phyloP scores from a whole-genome alignment of 2,797 vertebrate species.

The Garrulus glandarius region DNA sequence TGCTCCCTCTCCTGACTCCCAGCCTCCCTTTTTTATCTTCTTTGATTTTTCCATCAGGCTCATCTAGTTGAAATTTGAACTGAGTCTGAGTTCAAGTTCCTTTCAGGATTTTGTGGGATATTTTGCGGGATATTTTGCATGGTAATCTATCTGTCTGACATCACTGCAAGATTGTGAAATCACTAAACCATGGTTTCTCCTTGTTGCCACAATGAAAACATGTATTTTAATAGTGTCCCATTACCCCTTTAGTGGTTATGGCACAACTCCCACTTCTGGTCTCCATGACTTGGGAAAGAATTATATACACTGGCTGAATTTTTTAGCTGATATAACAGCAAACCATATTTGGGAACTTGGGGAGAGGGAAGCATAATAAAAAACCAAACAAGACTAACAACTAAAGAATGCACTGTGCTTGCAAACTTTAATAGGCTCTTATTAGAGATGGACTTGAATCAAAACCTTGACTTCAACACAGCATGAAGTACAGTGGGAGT shows the following conservation, averaged over 20 bases:
- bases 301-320: neutral
- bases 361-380: neutral
- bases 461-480: neutral
- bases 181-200: neutral
- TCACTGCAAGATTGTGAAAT: neutral
- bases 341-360: neutral
- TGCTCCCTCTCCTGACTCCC: too few species aligned
- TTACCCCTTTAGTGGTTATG: neutral
- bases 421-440: neutral
- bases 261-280: neutral
- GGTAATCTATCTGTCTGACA: neutral
- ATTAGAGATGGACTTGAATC: neutral
- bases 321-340: neutral
- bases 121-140: neutral
- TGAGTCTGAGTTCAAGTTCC: neutral
- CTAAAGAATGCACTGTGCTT: neutral
- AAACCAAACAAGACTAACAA: neutral
- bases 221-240: neutral
- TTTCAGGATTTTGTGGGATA: neutral
- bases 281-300: neutral
- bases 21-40: neutral
- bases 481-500: neutral
- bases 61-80: neutral
- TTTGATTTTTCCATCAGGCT: conserved; percentile 17
- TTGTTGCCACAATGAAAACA: neutral